phyloP scores from a whole-genome alignment of 2,113 vertebrate genomes.

The Bubo scandiacus region DNA sequence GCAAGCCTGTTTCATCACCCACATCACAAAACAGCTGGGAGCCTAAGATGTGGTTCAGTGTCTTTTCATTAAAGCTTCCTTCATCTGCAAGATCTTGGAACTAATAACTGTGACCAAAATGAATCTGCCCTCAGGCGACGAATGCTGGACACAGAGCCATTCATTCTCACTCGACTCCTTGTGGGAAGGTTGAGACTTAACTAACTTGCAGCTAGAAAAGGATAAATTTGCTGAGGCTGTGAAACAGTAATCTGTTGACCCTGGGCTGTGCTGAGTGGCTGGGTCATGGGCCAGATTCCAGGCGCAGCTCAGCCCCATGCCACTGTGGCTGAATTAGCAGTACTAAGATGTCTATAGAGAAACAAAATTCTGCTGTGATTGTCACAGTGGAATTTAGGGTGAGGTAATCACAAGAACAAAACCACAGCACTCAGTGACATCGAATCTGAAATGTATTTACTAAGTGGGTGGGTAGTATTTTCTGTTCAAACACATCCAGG shows the following conservation, averaged over 20 bases:
- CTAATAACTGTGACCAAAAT: constrained; percentile 42
- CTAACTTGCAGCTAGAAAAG: constrained; percentile 27
- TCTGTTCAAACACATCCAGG: background rate
- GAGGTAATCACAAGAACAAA: background rate
- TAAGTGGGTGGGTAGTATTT: background rate
- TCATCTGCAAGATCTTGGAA: constrained; percentile 27
- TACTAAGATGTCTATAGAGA: background rate
- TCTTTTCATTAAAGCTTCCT: constrained; percentile 28
- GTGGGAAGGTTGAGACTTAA: constrained; percentile 26
- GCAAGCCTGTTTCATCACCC: constrained; percentile 11
- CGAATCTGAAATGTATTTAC: background rate
- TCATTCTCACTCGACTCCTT: background rate
- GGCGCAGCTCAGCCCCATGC: background rate
- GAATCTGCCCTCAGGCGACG: background rate
- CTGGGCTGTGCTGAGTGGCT: background rate
- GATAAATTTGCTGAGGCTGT: background rate
- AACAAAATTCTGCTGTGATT: background rate
- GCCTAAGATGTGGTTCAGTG: background rate
- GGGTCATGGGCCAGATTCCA: background rate
- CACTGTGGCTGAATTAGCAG: background rate
- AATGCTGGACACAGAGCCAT: background rate
- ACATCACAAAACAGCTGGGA: background rate
- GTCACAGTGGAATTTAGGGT: background rate
- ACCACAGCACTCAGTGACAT: background rate
- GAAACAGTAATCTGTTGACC: background rate